phyloP scores from a whole-genome alignment of 2,888 invertebrate species.

The Cephonodes hylas region DNA sequence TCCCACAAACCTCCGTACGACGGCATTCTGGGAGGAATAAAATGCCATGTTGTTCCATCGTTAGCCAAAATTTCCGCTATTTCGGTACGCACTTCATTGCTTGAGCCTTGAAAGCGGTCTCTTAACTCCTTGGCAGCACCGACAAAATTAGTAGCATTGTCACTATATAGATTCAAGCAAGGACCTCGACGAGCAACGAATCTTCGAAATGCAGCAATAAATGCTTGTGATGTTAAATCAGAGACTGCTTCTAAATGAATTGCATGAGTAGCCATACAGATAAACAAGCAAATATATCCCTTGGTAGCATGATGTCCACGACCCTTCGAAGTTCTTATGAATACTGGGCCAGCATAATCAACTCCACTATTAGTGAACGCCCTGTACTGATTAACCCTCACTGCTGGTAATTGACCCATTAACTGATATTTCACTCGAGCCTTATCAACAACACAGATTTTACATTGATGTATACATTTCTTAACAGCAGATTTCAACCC shows the following conservation, averaged over 20 bases:
- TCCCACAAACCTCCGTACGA: conserved; percentile 30
- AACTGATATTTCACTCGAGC: conserved; percentile 23
- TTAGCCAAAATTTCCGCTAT: conserved; percentile 15
- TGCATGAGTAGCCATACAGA: conserved; percentile 31
- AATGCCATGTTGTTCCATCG: conserved; percentile 21
- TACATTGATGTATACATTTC: conserved; percentile 18
- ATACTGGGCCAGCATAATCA: conserved; percentile 24
- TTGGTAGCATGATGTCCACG: conserved; percentile 22
- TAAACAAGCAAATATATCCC: conserved; percentile 24
- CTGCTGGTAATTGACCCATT: conserved; percentile 20
- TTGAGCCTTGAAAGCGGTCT: conserved; percentile 11
- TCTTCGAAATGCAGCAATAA: conserved; percentile 24
- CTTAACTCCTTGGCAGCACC: conserved; percentile 20
- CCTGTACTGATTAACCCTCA: conserved; percentile 16
- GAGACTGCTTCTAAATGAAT: conserved; percentile 36
- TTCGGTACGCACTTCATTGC: no score
- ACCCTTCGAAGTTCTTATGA: conserved; percentile 17
- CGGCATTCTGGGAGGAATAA: conserved; percentile 22
- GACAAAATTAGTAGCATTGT: conserved; percentile 26
- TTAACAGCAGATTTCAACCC: conserved; percentile 16
- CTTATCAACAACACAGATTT: conserved; percentile 19
- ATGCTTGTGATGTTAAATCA: conserved; percentile 30
- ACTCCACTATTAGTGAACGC: conserved; percentile 20
- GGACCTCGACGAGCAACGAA: conserved; percentile 24
- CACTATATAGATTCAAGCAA: conserved; percentile 22